phyloP scores from a whole-genome alignment of 2,797 vertebrate genomes.

The Molossus alvarezi region DNA sequence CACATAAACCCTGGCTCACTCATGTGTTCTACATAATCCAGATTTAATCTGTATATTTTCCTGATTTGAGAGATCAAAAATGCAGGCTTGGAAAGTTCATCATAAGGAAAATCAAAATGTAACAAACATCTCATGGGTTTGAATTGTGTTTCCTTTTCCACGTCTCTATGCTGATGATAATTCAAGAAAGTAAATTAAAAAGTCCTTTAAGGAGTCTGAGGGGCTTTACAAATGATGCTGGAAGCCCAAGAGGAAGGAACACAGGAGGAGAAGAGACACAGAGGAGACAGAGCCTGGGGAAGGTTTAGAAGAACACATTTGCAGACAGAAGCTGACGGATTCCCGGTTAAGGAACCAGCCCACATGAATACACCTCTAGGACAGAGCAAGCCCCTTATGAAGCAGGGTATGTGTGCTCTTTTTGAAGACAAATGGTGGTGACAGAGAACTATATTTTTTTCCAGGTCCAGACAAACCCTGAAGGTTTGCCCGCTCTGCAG shows the following conservation, averaged over 20 bases:
- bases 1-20: neutral
- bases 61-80: neutral
- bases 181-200: neutral
- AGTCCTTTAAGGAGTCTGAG: neutral
- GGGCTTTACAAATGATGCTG: neutral
- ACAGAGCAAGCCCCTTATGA: neutral
- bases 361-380: neutral
- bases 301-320: neutral
- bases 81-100: neutral
- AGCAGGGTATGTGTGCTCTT: neutral
- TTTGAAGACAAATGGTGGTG: constrained; percentile 25
- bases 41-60: neutral
- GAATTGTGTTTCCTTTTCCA: neutral
- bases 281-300: neutral
- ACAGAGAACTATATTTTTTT: neutral
- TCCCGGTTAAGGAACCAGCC: neutral
- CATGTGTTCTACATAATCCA: neutral
- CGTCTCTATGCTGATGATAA: neutral
- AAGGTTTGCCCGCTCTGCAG: neutral
- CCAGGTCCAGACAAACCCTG: neutral
- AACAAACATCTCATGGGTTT: neutral
- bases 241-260: neutral
- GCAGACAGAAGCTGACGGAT: neutral
- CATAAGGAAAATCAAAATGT: neutral
- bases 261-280: neutral